phyloP scores from a whole-genome alignment of 2,797 vertebrate species.

The Enteromius trimaculatus region DNA sequence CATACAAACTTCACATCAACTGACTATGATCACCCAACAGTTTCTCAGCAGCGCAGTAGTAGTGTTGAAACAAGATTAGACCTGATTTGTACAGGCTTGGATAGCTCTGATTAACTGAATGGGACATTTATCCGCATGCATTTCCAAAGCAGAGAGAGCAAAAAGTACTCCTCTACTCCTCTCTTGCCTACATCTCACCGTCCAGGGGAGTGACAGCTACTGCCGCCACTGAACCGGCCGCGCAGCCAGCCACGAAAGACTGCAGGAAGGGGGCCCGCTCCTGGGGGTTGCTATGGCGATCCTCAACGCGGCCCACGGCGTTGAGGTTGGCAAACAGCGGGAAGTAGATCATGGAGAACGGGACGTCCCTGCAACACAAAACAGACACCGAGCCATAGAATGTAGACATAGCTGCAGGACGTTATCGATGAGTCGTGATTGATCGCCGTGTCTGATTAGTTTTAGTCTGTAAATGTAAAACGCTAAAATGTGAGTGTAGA shows the following conservation, averaged over 20 bases:
- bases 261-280: constrained; percentile 79
- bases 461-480: constrained; percentile 9
- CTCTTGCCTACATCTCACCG: constrained; percentile 66
- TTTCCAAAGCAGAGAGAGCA: constrained; percentile 18
- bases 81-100: constrained; percentile 12
- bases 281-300: constrained; percentile 60
- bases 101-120: constrained; percentile 3
- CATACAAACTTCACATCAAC: not conserved
- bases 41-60: constrained; percentile 12
- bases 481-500: not conserved
- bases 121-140: not conserved
- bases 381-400: not conserved
- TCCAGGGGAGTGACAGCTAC: constrained; percentile 85
- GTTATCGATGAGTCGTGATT: constrained; percentile 22
- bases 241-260: constrained; percentile 80
- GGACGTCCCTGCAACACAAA: constrained; percentile 74
- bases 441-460: constrained; percentile 9
- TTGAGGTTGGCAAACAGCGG: constrained; percentile 86
- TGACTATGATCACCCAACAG: constrained; percentile 1
- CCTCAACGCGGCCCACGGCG: constrained; percentile 69
- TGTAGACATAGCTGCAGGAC: constrained; percentile 66
- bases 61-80: constrained; percentile 19
- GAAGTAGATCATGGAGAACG: constrained; percentile 89
- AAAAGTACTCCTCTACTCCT: constrained; percentile 13
- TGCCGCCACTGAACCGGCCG: constrained; percentile 80